Base-by-base conservation (phyloP, 35 echinoderm and acorn worm species). In the Amphiura filiformis region DNA sequence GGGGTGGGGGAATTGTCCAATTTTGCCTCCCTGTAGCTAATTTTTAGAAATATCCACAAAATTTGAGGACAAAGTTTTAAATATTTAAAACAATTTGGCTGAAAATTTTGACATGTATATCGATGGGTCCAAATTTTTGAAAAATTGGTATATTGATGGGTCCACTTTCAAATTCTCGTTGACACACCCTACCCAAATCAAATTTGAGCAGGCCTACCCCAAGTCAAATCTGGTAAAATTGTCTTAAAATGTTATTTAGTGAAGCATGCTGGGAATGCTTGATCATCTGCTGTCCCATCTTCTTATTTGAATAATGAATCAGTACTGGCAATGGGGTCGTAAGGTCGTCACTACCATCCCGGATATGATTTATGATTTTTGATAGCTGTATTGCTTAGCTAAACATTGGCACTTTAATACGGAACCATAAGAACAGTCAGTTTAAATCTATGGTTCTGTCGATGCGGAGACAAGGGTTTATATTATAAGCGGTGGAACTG, bases 311-410 rank as follows among this genome's bases (percentile, higher is more conserved):
- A 70, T 70, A 26, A 70, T 70, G 61, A 70, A 70, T 70, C 61
- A 70, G 61, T 18, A 15, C 61, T 70, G 61, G 61, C 61, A 70
- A 15, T 1, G 61, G 26, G 61, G 61, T 11, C 61, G 26, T n/a
- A 70, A 70, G 61, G 61, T 70, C 61, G 61, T 70, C 61, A 23
- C 61, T 70, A 70, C 61, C 61, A n/a, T 70, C 61, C 61, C 61
- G 61, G 61, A 70, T 70, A 70, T 70, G 61, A 70, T 70, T 70
- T 70, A 70, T 70, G 61, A 70, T 70, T 70, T 70, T 18, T 70
- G 61, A 70, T 13, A 70, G 61, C 61, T n/a, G 61, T 26, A 70
- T 70, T 70, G 61, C 61, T 70, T 70, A n/a, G 61, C 61, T 13
- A 70, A 70, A 70, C 61, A 70, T 70, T n/a, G 17, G 61, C 61